These are phyloP conservation scores for Conchocele bisecta DNA, from an alignment of 2,888 invertebrate genomes.

Conservation along the genomic window DNA sequence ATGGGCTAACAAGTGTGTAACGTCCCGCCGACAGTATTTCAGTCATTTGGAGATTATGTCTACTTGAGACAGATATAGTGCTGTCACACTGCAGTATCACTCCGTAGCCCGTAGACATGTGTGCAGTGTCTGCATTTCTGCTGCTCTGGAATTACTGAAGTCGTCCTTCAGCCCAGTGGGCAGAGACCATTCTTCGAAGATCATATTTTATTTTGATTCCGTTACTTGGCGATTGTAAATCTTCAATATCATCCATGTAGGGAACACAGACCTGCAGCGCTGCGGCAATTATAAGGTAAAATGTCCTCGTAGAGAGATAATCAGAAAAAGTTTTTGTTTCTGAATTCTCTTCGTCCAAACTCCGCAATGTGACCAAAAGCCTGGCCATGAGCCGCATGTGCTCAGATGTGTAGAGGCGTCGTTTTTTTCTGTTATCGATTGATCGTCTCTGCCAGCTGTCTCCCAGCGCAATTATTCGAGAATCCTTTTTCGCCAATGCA, in stretches of 20 bases:
- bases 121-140: no score
- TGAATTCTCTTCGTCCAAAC: slow-evolving; percentile 6
- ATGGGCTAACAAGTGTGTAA: no score
- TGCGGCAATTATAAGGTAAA: slow-evolving; percentile 18
- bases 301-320: slow-evolving; percentile 4
- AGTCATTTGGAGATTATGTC: no score
- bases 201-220: slow-evolving; percentile 50
- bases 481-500: slow-evolving; percentile 35
- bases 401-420: slow-evolving; percentile 35
- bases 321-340: no score
- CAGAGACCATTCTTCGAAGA: slow-evolving; percentile 24
- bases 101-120: no score
- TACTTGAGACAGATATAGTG: no score
- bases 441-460: slow-evolving; percentile 45
- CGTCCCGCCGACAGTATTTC: no score
- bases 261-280: slow-evolving; percentile 20
- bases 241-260: slow-evolving; percentile 33
- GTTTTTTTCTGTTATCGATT: slow-evolving; percentile 40
- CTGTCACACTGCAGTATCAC: no score
- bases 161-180: slow-evolving; percentile 45
- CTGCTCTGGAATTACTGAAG: no score
- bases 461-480: slow-evolving; percentile 40
- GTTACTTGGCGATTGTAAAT: slow-evolving; percentile 34
- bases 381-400: slow-evolving; percentile 44
- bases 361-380: slow-evolving; percentile 23